Evolutionary conservation across 2,888 invertebrate genomes (phyloP).

Genomic region (Chaitophorus viminalis): DNA sequence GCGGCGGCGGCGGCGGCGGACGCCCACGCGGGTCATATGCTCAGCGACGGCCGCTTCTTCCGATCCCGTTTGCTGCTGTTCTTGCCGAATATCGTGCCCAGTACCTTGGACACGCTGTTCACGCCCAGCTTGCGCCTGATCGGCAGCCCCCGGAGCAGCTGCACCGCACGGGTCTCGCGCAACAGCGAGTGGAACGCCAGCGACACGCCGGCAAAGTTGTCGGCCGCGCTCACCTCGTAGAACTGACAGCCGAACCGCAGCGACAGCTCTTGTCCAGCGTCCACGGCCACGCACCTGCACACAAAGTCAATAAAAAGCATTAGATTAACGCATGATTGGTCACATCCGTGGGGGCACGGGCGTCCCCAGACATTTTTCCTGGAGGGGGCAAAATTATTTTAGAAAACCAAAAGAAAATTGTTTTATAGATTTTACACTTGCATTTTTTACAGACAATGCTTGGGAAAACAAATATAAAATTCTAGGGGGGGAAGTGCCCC

Average conservation of each 20-base stretch:
- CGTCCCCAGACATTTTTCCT: too few relatives aligned
- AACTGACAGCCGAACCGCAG: constrained; percentile 83
- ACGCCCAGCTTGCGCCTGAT: constrained; percentile 80
- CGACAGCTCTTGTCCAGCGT: constrained; percentile 82
- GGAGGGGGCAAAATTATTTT: too few relatives aligned
- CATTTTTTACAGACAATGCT: too few relatives aligned
- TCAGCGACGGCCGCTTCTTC: constrained; percentile 81
- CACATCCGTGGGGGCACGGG: too few relatives aligned
- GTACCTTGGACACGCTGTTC: constrained; percentile 81
- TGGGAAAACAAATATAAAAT: too few relatives aligned
- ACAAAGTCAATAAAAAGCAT: not conserved
- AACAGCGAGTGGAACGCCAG: constrained; percentile 81
- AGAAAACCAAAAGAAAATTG: too few relatives aligned
- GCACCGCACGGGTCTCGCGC: constrained; percentile 81
- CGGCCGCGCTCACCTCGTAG: constrained; percentile 86
- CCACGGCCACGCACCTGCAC: constrained; percentile 78
- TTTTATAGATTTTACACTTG: too few relatives aligned
- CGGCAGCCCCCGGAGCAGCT: constrained; percentile 75
- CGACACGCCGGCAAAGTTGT: constrained; percentile 83
- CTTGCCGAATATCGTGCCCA: constrained; percentile 83
- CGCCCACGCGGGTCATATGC: constrained; percentile 71
- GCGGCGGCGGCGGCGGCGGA: constrained; percentile 25
- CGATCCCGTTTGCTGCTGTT: constrained; percentile 78
- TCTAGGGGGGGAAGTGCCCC: too few relatives aligned
- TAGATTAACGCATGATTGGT: not conserved